Evolutionary conservation across 1,140 invertebrate genomes (phyloP).

Genomic region (Tetramorium simillimum): DNA sequence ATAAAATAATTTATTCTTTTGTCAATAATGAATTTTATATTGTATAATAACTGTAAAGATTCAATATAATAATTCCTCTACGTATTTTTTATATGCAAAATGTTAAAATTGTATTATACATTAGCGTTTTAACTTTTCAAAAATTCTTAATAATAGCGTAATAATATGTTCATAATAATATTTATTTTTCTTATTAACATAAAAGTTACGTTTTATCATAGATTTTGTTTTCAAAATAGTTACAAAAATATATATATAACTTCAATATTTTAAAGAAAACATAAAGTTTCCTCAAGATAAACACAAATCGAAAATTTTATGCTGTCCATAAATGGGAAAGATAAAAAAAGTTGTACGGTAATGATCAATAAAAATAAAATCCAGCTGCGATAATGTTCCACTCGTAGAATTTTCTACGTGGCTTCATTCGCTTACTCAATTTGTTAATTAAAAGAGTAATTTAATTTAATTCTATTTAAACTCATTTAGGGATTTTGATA

Average conservation of each 20-base stretch:
- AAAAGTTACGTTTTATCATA: neutral
- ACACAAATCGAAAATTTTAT: neutral
- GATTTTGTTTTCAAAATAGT: neutral
- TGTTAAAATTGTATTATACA: constrained; percentile 17
- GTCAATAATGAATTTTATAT: neutral
- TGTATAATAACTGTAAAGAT: neutral
- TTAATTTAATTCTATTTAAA: constrained; percentile 24
- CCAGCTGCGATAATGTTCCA: neutral
- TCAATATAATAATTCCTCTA: neutral
- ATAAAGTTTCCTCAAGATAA: neutral
- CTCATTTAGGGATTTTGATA: neutral
- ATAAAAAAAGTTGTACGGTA: neutral
- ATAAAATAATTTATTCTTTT: constrained; percentile 36
- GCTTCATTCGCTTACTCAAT: neutral
- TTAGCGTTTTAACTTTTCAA: neutral
- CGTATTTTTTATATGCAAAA: neutral
- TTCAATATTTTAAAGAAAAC: neutral
- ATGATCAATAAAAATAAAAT: neutral
- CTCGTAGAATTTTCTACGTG: neutral
- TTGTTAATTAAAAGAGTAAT: neutral
- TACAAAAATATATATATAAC: neutral
- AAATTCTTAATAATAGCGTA: neutral
- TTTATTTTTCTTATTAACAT: neutral
- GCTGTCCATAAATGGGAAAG: neutral
- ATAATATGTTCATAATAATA: constrained; percentile 10